Evolutionary conservation across 1,140 invertebrate genomes (phyloP).

Genomic region (Chironomus tepperi): DNA sequence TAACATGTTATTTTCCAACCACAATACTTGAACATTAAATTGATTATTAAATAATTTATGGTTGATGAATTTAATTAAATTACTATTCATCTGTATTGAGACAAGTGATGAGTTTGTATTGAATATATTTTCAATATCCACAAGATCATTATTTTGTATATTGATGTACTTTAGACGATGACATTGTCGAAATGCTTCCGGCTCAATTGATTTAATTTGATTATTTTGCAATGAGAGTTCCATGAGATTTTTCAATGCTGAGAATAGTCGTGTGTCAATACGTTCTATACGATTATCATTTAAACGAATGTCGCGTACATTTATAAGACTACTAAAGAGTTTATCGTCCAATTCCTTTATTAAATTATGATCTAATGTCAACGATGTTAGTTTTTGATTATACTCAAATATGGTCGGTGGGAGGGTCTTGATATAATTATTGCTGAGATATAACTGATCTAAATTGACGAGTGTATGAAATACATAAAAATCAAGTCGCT

Average conservation of each 20-base stretch:
- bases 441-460: slow-evolving; percentile 73
- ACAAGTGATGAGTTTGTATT: slow-evolving; percentile 52
- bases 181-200: slow-evolving; percentile 71
- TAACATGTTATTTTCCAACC: slow-evolving; percentile 74
- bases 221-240: slow-evolving; percentile 86
- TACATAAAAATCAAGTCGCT: slow-evolving; percentile 60
- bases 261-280: slow-evolving; percentile 70
- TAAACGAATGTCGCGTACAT: slow-evolving; percentile 71
- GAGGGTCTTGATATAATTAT: slow-evolving; percentile 73
- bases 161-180: slow-evolving; percentile 80
- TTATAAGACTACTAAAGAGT: slow-evolving; percentile 63
- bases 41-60: slow-evolving; percentile 69
- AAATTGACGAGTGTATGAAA: slow-evolving; percentile 64
- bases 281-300: slow-evolving; percentile 73
- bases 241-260: slow-evolving; percentile 64
- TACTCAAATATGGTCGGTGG: slow-evolving; percentile 63
- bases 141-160: slow-evolving; percentile 69
- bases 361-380: slow-evolving; percentile 86
- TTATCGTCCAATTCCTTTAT: slow-evolving; percentile 70
- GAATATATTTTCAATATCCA: slow-evolving; percentile 19
- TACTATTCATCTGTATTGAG: slow-evolving; percentile 77
- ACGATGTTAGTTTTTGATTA: slow-evolving; percentile 63
- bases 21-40: slow-evolving; percentile 73
- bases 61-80: slow-evolving; percentile 66
- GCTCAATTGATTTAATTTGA: slow-evolving; percentile 67